phyloP scores from a whole-genome alignment of 2,888 invertebrate species.

The Cheilosia vulpina region DNA sequence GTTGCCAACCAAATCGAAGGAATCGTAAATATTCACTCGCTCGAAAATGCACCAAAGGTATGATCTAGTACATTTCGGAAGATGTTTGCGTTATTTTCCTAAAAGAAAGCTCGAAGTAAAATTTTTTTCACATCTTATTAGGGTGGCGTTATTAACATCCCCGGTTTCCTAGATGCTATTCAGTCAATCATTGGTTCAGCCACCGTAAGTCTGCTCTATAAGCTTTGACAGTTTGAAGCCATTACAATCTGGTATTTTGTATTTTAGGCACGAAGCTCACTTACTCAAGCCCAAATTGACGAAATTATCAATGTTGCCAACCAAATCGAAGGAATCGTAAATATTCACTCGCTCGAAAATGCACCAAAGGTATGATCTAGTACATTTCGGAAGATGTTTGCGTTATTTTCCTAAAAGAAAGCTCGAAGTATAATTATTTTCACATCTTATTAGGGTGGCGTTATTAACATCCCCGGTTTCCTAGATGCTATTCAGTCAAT shows the following conservation, averaged over 20 bases:
- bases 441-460: neutral
- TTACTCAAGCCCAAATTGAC: constrained; percentile 13
- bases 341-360: constrained; percentile 22
- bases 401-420: neutral
- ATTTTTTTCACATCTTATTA: neutral
- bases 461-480: constrained; percentile 14
- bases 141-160: constrained; percentile 12
- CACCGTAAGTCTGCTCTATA: neutral
- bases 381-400: neutral
- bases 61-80: neutral
- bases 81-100: neutral
- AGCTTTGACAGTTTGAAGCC: no score
- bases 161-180: constrained; percentile 12
- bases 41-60: neutral
- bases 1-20: constrained; percentile 23
- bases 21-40: no score
- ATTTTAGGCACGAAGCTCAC: neutral
- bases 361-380: neutral
- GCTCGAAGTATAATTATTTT: neutral
- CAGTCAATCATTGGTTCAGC: constrained; percentile 2
- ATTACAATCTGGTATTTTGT: neutral
- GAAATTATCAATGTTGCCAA: constrained; percentile 12
- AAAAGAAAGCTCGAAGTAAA: neutral
- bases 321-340: constrained; percentile 40
- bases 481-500: constrained; percentile 5